These are phyloP conservation scores for Eublepharis macularius DNA, from an alignment of 2,113 vertebrate species.

Conservation along the genomic window DNA sequence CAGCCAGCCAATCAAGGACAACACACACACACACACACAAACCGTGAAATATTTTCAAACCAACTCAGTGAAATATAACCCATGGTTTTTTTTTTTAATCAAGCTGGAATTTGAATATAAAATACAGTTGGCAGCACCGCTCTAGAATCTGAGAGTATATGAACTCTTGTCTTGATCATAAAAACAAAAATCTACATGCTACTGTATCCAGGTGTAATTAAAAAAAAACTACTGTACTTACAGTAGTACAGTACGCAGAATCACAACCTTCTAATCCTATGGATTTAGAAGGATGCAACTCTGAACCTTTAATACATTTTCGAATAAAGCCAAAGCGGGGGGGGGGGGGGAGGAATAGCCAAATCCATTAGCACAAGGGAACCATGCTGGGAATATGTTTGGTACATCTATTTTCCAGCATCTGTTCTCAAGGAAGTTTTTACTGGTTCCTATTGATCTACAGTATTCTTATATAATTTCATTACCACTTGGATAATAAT, in stretches of 20 bases:
- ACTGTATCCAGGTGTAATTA: not conserved
- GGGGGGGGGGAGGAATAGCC: not conserved
- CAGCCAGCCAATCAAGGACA: not conserved
- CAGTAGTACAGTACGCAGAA: too few relatives aligned
- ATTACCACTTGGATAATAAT: conserved; percentile 59
- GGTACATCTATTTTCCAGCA: conserved; percentile 1
- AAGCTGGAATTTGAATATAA: not conserved
- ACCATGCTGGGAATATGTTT: not conserved
- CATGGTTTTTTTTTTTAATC: not conserved
- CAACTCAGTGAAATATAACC: not conserved
- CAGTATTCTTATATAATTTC: conserved; percentile 45
- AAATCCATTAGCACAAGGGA: accelerated
- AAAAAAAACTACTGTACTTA: too few relatives aligned
- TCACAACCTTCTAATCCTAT: too few relatives aligned
- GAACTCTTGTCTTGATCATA: not conserved
- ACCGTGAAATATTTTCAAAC: not conserved
- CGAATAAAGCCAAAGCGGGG: too few relatives aligned
- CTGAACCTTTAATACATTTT: not conserved
- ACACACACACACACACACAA: not conserved
- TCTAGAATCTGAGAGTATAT: not conserved
- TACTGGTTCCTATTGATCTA: conserved; percentile 56
- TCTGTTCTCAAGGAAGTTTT: conserved; percentile 21
- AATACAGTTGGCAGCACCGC: not conserved
- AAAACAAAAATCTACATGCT: not conserved
- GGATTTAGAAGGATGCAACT: too few relatives aligned